These are phyloP conservation scores for Ceratosolen solmsi DNA, from an alignment of 1,140 invertebrate genomes.

Conservation along the genomic window DNA sequence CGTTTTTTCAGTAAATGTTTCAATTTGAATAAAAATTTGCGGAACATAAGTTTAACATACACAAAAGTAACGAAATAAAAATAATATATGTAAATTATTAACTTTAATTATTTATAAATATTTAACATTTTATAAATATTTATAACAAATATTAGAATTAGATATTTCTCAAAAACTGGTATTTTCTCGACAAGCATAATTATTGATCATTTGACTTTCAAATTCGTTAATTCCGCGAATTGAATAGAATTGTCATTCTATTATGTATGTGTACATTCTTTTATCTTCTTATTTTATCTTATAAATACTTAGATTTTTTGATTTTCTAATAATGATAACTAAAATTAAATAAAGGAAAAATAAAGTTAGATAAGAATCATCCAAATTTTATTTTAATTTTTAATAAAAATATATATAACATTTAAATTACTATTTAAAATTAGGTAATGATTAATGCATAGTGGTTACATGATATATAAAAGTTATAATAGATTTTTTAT, in stretches of 20 bases:
- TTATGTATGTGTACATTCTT: background rate
- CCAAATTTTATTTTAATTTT: too few relatives aligned
- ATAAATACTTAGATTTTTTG: background rate
- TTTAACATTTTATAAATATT: background rate
- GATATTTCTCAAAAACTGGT: slow-evolving; percentile 3
- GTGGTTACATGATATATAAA: too few relatives aligned
- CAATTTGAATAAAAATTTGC: too few relatives aligned
- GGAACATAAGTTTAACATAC: too few relatives aligned
- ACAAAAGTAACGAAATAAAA: too few relatives aligned
- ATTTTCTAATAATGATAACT: background rate
- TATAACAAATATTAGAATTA: background rate
- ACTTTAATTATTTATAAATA: background rate
- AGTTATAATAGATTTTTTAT: too few relatives aligned
- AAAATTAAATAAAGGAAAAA: background rate
- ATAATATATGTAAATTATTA: too few relatives aligned
- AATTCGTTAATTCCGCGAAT: slow-evolving; percentile 4
- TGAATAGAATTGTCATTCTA: slow-evolving; percentile 21
- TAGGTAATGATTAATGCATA: too few relatives aligned
- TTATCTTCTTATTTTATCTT: background rate
- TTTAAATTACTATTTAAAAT: too few relatives aligned
- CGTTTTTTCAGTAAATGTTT: too few relatives aligned
- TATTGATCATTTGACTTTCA: slow-evolving; percentile 1
- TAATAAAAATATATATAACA: too few relatives aligned
- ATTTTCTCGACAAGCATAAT: slow-evolving; percentile 2
- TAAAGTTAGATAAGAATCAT: background rate